Percentiles rank a stretch among this genome's conserved stretches.
Evolutionary conservation across 1,140 invertebrate genomes (phyloP).

Genomic region (Goniozus legneri): DNA sequence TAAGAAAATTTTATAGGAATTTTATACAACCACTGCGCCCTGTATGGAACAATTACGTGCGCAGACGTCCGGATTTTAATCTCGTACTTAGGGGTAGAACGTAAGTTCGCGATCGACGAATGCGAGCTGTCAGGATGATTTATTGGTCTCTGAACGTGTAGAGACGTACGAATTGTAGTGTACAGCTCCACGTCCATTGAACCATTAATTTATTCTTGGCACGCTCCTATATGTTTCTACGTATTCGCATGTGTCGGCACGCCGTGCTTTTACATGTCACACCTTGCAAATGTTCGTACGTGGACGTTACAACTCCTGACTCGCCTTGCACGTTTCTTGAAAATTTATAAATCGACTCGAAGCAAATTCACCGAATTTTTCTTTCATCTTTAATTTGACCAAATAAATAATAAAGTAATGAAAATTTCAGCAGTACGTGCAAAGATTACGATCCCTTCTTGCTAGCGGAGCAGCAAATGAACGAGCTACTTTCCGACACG

Average conservation of each 20-base stretch:
- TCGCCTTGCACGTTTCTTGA: conserved; percentile 9
- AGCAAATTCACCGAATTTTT: too few relatives aligned
- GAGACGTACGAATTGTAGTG: too few relatives aligned
- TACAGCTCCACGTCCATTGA: not conserved
- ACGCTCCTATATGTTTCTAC: not conserved
- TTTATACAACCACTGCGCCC: conserved; percentile 31
- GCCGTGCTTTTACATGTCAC: not conserved
- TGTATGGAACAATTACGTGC: conserved; percentile 42
- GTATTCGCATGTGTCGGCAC: conserved; percentile 1
- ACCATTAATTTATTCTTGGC: conserved; percentile 7
- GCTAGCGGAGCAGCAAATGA: conserved; percentile 66
- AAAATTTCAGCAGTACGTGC: conserved; percentile 41
- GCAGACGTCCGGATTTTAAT: conserved; percentile 47
- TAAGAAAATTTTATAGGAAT: conserved; percentile 33
- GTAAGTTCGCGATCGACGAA: conserved; percentile 35
- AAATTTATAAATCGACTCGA: too few relatives aligned
- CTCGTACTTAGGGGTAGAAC: conserved; percentile 47
- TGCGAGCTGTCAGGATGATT: too few relatives aligned
- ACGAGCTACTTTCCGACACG: conserved; percentile 59
- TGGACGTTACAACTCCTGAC: too few relatives aligned
- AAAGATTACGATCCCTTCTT: conserved; percentile 65
- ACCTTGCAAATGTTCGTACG: conserved; percentile 2
- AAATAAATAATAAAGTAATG: not conserved
- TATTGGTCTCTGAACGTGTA: too few relatives aligned
- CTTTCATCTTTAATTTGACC: not conserved